Conservation (phyloP, 2,113 vertebrate species). For the Myiagra hebetior region DNA sequence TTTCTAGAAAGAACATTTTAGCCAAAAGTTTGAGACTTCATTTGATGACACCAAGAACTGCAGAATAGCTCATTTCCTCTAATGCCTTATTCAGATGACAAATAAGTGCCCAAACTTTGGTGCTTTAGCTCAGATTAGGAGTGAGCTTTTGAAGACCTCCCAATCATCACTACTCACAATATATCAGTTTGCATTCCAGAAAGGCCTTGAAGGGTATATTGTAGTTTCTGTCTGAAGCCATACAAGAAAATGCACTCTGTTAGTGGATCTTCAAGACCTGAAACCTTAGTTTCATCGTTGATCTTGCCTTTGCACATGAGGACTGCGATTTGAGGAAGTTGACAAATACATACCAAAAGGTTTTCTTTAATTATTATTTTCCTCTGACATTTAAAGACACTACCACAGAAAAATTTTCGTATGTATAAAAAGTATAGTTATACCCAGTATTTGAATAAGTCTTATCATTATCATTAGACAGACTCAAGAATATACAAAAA, state of each 20-base stretch:
- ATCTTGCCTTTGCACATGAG: background rate
- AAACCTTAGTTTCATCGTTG: background rate
- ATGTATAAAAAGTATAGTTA: background rate
- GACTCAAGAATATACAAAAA: background rate
- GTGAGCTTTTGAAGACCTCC: background rate
- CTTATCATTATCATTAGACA: background rate
- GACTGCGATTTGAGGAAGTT: background rate
- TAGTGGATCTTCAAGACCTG: background rate
- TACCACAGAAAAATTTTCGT: background rate
- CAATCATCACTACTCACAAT: background rate
- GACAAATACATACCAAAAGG: background rate
- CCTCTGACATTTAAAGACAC: background rate
- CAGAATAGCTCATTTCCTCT: background rate
- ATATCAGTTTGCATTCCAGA: background rate
- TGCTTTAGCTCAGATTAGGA: background rate
- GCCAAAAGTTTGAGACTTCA: background rate
- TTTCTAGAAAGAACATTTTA: background rate
- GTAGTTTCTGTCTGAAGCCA: background rate
- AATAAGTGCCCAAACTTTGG: background rate
- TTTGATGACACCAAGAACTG: background rate
- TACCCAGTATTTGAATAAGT: background rate
- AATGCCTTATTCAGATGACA: background rate
- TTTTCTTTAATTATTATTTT: background rate
- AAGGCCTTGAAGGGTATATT: background rate
- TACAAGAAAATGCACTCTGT: background rate